These are phyloP conservation scores for Ariolimax columbianus DNA, from an alignment of 2,888 invertebrate species.

Conservation along the genomic window DNA sequence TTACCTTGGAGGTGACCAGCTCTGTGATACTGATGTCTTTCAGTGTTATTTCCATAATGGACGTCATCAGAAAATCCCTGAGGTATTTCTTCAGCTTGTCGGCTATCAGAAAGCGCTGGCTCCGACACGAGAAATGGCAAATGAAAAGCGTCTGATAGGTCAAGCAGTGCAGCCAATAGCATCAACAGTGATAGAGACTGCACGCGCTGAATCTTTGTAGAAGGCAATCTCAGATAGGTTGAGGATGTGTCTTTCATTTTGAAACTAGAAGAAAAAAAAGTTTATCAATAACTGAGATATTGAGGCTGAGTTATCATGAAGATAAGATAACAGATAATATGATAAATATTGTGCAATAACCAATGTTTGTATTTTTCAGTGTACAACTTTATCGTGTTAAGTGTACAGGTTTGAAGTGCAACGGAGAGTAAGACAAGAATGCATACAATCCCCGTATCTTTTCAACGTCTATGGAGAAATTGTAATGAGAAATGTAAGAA, in stretches of 20 bases:
- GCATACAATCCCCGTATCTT: no score
- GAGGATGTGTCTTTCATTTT: not conserved
- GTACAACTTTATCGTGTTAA: no score
- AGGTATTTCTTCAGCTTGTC: not conserved
- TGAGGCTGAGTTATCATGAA: no score
- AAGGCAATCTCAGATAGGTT: not conserved
- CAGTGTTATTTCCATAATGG: not conserved
- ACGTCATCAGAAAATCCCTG: not conserved
- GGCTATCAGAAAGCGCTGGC: not conserved
- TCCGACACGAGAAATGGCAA: not conserved
- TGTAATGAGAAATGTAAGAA: no score
- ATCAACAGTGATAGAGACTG: not conserved
- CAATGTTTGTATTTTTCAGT: no score
- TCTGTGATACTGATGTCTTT: not conserved
- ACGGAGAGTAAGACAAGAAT: no score
- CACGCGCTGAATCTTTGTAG: not conserved
- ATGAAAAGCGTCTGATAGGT: not conserved
- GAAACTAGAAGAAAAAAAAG: not conserved
- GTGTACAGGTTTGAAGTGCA: no score
- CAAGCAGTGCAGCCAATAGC: not conserved
- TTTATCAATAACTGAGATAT: not conserved
- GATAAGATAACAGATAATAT: no score
- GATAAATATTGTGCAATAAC: no score
- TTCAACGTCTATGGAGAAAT: no score
- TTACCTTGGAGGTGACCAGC: not conserved